These are phyloP conservation scores for Agrochola circellaris DNA, from an alignment of 2,888 invertebrate species.

Conservation along the genomic window DNA sequence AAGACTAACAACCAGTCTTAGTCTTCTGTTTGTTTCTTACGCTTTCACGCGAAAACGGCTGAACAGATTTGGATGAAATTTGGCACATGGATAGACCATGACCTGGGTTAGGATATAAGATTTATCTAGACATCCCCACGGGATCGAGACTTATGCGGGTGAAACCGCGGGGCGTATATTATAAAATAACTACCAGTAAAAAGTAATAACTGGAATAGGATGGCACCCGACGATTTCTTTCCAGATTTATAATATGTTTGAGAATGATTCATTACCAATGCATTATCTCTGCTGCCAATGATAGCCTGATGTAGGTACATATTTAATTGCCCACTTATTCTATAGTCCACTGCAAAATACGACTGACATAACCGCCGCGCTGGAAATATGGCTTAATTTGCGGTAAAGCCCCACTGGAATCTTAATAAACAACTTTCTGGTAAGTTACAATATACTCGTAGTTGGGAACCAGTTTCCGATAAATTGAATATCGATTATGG, in stretches of 20 bases:
- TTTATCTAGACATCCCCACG: too few species aligned
- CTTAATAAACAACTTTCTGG: constrained; percentile 38
- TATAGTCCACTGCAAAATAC: background rate
- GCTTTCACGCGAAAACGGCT: too few species aligned
- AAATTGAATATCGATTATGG: constrained; percentile 65
- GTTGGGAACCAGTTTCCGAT: constrained; percentile 36
- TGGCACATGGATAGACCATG: too few species aligned
- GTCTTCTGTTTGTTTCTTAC: too few species aligned
- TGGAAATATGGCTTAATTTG: constrained; percentile 23
- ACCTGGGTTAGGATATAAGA: too few species aligned
- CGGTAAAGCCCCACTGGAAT: constrained; percentile 12
- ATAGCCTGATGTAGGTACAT: too few species aligned
- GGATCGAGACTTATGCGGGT: too few species aligned
- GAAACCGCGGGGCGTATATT: background rate
- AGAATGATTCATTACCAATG: background rate
- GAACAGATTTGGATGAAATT: too few species aligned
- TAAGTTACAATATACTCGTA: constrained; percentile 17
- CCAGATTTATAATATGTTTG: background rate
- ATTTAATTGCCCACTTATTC: background rate
- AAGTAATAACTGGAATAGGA: background rate
- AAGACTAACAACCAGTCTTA: too few species aligned
- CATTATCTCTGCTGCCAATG: background rate
- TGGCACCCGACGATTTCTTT: background rate
- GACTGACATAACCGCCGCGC: background rate
- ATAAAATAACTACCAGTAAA: background rate